Evolutionary conservation across 2,888 invertebrate species (phyloP).

Genomic region (Platerodrilus igneus): DNA sequence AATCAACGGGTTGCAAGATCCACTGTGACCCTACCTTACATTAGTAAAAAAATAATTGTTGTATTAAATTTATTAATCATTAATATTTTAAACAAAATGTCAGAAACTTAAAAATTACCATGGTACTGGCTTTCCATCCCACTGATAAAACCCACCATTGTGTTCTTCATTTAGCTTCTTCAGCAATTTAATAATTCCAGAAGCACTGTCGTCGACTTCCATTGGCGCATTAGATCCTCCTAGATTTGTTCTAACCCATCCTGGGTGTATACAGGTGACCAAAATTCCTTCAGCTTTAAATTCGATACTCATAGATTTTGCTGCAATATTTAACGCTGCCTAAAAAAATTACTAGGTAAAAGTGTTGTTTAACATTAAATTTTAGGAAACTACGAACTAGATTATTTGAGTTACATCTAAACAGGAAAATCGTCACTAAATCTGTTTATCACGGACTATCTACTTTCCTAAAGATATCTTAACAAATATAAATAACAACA

Average conservation of each 20-base stretch:
- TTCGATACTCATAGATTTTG: slow-evolving; percentile 79
- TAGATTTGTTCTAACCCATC: slow-evolving; percentile 90
- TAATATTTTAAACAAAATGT: no score
- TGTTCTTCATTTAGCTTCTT: slow-evolving; percentile 58
- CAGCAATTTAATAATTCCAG: slow-evolving; percentile 63
- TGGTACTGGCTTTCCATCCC: slow-evolving; percentile 66
- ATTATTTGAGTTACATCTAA: not conserved
- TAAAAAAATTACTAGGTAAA: slow-evolving; percentile 50
- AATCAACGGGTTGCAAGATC: no score
- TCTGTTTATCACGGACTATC: no score
- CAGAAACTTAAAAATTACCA: slow-evolving; percentile 65
- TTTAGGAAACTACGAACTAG: not conserved
- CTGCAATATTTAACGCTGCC: slow-evolving; percentile 82
- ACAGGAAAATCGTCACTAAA: not conserved
- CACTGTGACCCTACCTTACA: no score
- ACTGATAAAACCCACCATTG: slow-evolving; percentile 74
- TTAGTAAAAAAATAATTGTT: no score
- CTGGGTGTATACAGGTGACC: slow-evolving; percentile 75
- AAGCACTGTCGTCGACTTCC: slow-evolving; percentile 63
- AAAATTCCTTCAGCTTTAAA: slow-evolving; percentile 70
- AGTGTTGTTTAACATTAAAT: no score
- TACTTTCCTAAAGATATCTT: no score
- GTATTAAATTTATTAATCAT: no score
- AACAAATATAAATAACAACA: no score
- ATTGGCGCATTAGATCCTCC: slow-evolving; percentile 78